These are phyloP conservation scores for Spodoptera litura DNA, from an alignment of 1,140 invertebrate genomes.

Conservation along the genomic window DNA sequence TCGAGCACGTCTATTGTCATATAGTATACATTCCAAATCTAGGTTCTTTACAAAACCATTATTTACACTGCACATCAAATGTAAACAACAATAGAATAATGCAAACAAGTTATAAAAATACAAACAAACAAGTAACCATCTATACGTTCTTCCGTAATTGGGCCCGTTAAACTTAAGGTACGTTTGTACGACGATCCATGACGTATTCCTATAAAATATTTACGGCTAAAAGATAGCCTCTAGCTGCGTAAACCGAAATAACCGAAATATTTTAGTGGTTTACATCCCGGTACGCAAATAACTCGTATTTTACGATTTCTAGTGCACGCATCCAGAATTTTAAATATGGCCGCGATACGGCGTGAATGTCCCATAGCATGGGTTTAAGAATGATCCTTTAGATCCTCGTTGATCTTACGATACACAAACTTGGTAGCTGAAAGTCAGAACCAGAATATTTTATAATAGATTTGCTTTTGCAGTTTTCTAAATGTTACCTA, in stretches of 20 bases:
- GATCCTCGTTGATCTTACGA: too few relatives aligned
- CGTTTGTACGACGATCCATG: slow-evolving; percentile 18
- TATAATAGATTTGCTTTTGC: too few relatives aligned
- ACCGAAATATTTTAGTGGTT: slow-evolving; percentile 62
- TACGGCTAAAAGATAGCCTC: slow-evolving; percentile 58
- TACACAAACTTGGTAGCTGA: too few relatives aligned
- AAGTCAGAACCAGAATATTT: too few relatives aligned
- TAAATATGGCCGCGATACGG: slow-evolving; percentile 26
- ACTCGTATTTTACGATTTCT: slow-evolving; percentile 59
- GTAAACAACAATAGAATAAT: too few relatives aligned
- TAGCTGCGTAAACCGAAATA: slow-evolving; percentile 57
- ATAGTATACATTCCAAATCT: too few relatives aligned
- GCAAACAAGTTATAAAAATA: neutral
- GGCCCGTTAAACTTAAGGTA: slow-evolving; percentile 9
- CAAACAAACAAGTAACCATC: neutral
- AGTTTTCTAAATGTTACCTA: too few relatives aligned
- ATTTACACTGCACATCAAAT: too few relatives aligned
- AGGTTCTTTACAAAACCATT: too few relatives aligned
- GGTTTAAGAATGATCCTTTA: too few relatives aligned
- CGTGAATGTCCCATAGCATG: neutral
- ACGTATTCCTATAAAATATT: slow-evolving; percentile 59
- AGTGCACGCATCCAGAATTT: slow-evolving; percentile 49
- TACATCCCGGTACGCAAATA: slow-evolving; percentile 62
- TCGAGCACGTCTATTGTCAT: too few relatives aligned
- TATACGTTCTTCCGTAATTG: neutral